Percentiles rank a stretch among this genome's conserved stretches.
phyloP scores from a whole-genome alignment of 2,113 vertebrate genomes.

The Mugil cephalus region DNA sequence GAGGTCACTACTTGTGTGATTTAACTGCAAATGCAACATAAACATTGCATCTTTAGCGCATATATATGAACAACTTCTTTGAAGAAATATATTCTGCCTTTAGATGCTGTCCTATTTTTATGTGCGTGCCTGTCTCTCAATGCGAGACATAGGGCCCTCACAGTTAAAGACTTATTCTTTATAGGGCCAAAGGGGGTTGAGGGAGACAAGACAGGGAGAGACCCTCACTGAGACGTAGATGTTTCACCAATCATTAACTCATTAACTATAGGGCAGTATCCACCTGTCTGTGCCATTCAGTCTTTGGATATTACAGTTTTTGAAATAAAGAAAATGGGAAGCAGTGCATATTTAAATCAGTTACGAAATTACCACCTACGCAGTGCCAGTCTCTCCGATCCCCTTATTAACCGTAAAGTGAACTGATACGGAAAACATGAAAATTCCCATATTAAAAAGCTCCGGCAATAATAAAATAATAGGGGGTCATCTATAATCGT shows the following conservation, averaged over 20 bases:
- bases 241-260: slow-evolving; percentile 45
- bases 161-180: slow-evolving; percentile 23
- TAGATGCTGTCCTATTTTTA: slow-evolving; percentile 24
- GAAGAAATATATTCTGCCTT: slow-evolving; percentile 32
- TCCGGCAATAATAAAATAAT: slow-evolving; percentile 69
- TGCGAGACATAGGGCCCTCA: slow-evolving; percentile 7
- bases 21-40: slow-evolving; percentile 60
- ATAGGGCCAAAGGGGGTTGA: background rate
- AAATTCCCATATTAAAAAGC: slow-evolving; percentile 52
- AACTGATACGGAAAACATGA: slow-evolving; percentile 72
- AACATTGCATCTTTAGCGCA: slow-evolving; percentile 40
- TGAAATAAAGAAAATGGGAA: slow-evolving; percentile 35
- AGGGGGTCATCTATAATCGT: slow-evolving; percentile 72
- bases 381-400: slow-evolving; percentile 33
- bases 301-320: slow-evolving; percentile 15
- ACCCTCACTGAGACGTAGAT: slow-evolving; percentile 11
- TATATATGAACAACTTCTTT: slow-evolving; percentile 16
- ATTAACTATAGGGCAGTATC: slow-evolving; percentile 38
- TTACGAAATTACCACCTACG: slow-evolving; percentile 61
- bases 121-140: slow-evolving; percentile 12
- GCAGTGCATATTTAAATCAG: slow-evolving; percentile 47
- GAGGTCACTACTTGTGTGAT: slow-evolving; percentile 59
- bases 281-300: slow-evolving; percentile 30
- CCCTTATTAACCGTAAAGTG: slow-evolving; percentile 60
- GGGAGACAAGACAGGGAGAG: background rate